phyloP scores from a whole-genome alignment of 1,140 invertebrate species.

The Armadillidium nasatum region DNA sequence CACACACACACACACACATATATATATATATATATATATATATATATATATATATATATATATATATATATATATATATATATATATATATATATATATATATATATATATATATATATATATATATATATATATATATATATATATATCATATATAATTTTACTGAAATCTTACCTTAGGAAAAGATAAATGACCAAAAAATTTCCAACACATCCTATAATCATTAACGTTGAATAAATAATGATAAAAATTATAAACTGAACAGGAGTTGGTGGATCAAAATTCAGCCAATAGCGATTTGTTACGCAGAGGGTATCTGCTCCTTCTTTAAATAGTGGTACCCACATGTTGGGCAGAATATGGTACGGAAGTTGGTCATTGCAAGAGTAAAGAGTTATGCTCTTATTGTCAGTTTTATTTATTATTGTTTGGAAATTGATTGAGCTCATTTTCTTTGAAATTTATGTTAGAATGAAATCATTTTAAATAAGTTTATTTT shows the following conservation, averaged over 20 bases:
- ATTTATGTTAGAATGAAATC: too few relatives aligned
- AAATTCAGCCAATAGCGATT: neutral
- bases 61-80: neutral
- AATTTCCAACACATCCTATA: neutral
- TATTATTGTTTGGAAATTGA: too few relatives aligned
- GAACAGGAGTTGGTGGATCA: neutral
- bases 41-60: too few relatives aligned
- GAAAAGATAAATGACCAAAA: neutral
- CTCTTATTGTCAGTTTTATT: too few relatives aligned
- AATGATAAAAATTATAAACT: neutral
- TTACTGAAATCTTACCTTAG: neutral
- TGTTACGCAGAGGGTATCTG: neutral
- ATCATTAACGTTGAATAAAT: neutral
- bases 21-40: too few relatives aligned
- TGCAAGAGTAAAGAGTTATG: neutral
- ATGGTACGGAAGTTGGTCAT: neutral
- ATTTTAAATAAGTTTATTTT: too few relatives aligned
- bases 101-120: constrained; percentile 6
- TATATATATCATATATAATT: too few relatives aligned
- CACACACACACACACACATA: too few relatives aligned
- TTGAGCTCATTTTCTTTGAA: too few relatives aligned
- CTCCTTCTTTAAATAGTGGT: neutral
- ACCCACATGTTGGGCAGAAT: neutral
- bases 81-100: constrained; percentile 6
- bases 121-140: constrained; percentile 6